phyloP scores from a whole-genome alignment of 2,797 vertebrate genomes.

The Protonibea diacanthus region DNA sequence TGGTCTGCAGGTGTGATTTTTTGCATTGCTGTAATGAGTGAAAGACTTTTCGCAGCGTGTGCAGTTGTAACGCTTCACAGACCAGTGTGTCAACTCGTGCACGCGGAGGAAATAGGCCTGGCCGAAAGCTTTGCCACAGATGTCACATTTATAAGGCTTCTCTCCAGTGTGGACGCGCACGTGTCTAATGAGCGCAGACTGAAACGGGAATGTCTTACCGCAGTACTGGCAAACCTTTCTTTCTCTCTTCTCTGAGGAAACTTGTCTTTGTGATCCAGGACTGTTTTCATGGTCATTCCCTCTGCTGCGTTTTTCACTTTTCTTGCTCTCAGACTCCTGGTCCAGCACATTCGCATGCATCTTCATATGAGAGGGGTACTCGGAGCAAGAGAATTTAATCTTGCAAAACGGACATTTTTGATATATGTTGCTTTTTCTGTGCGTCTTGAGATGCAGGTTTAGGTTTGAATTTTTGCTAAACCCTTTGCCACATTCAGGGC shows the following conservation, averaged over 20 bases:
- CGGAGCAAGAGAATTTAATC: conserved; percentile 59
- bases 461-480: conserved; percentile 87
- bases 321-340: conserved; percentile 3
- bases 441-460: conserved; percentile 81
- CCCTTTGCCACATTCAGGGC: conserved; percentile 80
- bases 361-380: conserved; percentile 69
- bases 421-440: conserved; percentile 68
- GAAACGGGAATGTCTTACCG: conserved; percentile 83
- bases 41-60: conserved; percentile 84
- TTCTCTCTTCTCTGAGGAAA: conserved; percentile 46
- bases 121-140: conserved; percentile 86
- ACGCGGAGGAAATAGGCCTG: conserved; percentile 84
- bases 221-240: conserved; percentile 82
- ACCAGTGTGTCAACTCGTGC: conserved; percentile 87
- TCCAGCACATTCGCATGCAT: conserved; percentile 39
- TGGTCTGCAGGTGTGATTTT: conserved; percentile 80
- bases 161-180: conserved; percentile 86
- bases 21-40: conserved; percentile 84
- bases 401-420: conserved; percentile 74
- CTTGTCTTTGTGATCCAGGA: not conserved
- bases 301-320: conserved; percentile 22
- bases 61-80: conserved; percentile 86
- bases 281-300: not conserved
- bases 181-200: conserved; percentile 84
- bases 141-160: conserved; percentile 86